Percentiles rank a stretch among this genome's conserved stretches.
Conservation (phyloP, 2,797 vertebrate genomes). For the Sphenopsis melanotis region DNA sequence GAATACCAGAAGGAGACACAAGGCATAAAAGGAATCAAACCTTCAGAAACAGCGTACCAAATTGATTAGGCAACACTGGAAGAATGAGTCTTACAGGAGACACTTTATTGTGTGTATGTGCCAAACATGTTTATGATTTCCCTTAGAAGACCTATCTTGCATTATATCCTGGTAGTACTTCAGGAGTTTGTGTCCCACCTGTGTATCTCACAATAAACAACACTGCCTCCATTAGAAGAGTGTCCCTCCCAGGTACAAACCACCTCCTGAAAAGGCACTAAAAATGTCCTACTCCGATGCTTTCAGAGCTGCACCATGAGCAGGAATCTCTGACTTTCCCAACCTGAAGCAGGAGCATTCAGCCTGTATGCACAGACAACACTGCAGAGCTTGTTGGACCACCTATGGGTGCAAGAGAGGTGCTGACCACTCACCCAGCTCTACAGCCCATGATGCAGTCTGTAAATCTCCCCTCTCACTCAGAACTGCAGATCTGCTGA, state of each 20-base stretch:
- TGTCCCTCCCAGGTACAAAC: not conserved
- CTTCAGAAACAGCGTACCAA: not conserved
- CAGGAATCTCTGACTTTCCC: not conserved
- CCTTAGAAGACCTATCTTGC: not conserved
- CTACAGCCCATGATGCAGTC: not conserved
- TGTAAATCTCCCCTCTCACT: not conserved
- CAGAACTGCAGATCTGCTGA: not conserved
- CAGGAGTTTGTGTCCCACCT: not conserved
- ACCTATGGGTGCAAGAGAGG: not conserved
- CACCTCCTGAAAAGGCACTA: not conserved
- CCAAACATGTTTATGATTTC: conserved; percentile 3
- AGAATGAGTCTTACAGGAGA: not conserved
- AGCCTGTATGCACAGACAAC: fast-evolving
- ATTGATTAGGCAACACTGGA: conserved; percentile 22
- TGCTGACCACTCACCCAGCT: not conserved
- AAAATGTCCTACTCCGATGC: not conserved
- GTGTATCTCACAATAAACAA: not conserved
- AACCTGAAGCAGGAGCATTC: fast-evolving
- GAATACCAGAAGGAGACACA: conserved; percentile 7
- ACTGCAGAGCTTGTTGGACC: not conserved
- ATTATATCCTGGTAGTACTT: not conserved
- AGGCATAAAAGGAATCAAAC: not conserved
- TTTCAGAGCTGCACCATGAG: not conserved
- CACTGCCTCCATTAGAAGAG: not conserved
- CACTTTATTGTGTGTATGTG: not conserved